phyloP scores from a whole-genome alignment of 2,113 vertebrate species.

The Tamias sibiricus region DNA sequence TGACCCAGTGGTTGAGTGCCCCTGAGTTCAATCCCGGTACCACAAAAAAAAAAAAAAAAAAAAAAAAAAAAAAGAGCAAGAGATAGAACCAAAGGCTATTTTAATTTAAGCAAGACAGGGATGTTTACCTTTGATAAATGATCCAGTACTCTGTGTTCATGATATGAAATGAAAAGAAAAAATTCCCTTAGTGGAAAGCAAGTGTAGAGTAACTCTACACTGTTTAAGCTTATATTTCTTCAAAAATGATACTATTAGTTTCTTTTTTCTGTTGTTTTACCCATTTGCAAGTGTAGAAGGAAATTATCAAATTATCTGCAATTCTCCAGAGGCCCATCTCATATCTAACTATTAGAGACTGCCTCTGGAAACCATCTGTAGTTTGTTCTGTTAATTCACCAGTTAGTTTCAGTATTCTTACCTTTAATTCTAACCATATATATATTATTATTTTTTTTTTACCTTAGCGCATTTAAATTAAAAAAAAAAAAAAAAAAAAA shows the following conservation, averaged over 20 bases:
- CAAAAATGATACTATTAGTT: neutral
- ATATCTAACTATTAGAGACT: neutral
- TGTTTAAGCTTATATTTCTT: neutral
- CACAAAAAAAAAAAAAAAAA: too few relatives aligned
- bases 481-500: neutral
- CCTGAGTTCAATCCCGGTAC: too few relatives aligned
- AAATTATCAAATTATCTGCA: neutral
- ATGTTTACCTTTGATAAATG: slow-evolving; percentile 1
- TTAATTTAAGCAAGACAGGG: neutral
- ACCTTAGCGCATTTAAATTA: neutral
- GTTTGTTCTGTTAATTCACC: neutral
- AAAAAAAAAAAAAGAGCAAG: neutral
- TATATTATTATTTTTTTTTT: neutral
- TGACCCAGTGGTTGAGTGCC: too few relatives aligned
- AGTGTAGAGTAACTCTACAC: neutral
- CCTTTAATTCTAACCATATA: neutral
- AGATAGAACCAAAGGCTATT: neutral
- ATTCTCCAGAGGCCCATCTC: fast-evolving
- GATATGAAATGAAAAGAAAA: neutral
- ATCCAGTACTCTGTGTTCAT: neutral
- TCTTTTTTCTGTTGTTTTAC: neutral
- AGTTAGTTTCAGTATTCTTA: neutral
- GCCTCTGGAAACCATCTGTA: neutral
- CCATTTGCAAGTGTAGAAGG: neutral
- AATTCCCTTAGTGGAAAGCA: neutral